Evolutionary conservation across 2,797 vertebrate genomes (phyloP), one percentile per base, ranked within the genome.

Genomic region (Sebastiscus albofasciatus): DNA sequence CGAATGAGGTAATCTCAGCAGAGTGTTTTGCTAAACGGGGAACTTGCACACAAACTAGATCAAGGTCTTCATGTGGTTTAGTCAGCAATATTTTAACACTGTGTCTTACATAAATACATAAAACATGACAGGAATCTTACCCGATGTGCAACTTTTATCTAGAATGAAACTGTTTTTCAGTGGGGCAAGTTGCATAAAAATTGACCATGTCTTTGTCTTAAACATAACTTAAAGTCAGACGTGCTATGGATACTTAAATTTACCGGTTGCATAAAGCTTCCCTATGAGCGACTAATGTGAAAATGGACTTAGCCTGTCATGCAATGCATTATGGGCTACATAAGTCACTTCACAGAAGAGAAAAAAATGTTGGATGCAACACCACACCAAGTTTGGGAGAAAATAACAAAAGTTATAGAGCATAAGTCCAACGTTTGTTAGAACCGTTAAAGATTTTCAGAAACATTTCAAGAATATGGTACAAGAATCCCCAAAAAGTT

Each of bases 141-240:
- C 33, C 46, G 76, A 67, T 74, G n/a, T 46, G 24, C 14, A 16
- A 18, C 36, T 24, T 13, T 69, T 26, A 52, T 67, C 10, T 14
- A 34, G 34, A 24, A 64, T 46, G 31, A 75, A 46, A 77, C 56
- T 56, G 70, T 1, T 69, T 85, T 83, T 54, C 49, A 54, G 49
- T 9, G 18, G 46, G 46, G 46, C 46, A 18, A 49, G 18, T 20
- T 49, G 46, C 46, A 20, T 49, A 49, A 49, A 49, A 49, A 20
- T 49, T 4, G 0, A 49, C 46, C 46, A 20, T 20, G 46, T 49
- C 18, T 49, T 49, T 49, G 0, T 20, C 46, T 49, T 49, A 8
- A 49, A 20, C 18, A 8, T 49, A 49, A 49, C 18, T 49, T 49
- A 49, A 20, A 49, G 46, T 49, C 46, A 49, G 46, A 49, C 46